phyloP scores from a whole-genome alignment of 2,797 vertebrate genomes.

The Xenops minutus region DNA sequence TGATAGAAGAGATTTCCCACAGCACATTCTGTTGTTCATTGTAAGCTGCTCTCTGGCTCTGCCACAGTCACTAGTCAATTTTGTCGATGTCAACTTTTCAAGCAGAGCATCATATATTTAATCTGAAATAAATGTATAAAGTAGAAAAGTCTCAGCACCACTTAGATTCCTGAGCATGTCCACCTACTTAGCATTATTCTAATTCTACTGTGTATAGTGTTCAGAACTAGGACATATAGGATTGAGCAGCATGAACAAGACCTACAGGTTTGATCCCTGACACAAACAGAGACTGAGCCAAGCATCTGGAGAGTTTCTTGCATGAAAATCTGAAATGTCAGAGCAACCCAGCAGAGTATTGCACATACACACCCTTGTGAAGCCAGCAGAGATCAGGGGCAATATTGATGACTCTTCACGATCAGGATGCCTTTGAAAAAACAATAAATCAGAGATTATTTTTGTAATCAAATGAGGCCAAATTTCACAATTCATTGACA shows the following conservation, averaged over 20 bases:
- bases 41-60: background rate
- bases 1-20: background rate
- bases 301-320: background rate
- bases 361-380: constrained; percentile 88
- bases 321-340: background rate
- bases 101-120: background rate
- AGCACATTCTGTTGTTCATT: background rate
- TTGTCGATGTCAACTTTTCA: background rate
- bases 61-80: background rate
- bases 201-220: background rate
- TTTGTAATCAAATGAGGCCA: background rate
- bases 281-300: background rate
- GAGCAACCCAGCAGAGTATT: background rate
- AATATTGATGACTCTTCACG: constrained; percentile 92
- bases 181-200: background rate
- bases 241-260: background rate
- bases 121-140: background rate
- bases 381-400: constrained; percentile 93
- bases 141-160: background rate
- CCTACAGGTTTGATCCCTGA: background rate
- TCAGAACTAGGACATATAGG: background rate
- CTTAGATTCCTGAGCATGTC: background rate
- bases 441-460: constrained; percentile 65
- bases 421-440: constrained; percentile 83
- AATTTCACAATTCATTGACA: background rate